These are phyloP conservation scores for Tonatia bakeri DNA, from an alignment of 2,113 vertebrate species.

Conservation along the genomic window DNA sequence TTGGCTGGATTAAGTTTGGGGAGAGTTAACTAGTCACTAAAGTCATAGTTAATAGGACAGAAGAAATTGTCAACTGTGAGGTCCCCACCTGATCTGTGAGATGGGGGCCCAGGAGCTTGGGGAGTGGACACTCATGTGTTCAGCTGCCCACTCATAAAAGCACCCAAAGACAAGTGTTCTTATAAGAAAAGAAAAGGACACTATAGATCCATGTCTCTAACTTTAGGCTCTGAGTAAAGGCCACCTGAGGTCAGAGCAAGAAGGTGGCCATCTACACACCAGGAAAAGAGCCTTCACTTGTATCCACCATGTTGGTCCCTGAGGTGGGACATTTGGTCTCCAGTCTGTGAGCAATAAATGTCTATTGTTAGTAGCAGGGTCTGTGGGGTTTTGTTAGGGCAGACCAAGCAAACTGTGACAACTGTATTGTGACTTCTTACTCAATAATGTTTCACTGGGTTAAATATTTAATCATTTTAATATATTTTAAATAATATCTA, in stretches of 20 bases:
- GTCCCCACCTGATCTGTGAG: not conserved
- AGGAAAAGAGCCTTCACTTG: rapidly evolving
- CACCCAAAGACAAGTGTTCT: too few species aligned
- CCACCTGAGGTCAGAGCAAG: rapidly evolving
- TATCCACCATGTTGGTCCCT: rapidly evolving
- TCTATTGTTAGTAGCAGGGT: rapidly evolving
- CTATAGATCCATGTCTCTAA: too few species aligned
- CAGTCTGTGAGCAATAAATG: rapidly evolving
- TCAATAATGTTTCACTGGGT: not conserved
- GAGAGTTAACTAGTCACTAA: rapidly evolving
- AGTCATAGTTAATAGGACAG: rapidly evolving
- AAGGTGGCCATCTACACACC: rapidly evolving
- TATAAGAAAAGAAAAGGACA: not conserved
- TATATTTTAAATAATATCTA: not conserved
- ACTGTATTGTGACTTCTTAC: not conserved
- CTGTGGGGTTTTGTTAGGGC: rapidly evolving
- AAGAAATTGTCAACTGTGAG: not conserved
- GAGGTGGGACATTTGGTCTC: rapidly evolving
- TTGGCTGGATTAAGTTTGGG: not conserved
- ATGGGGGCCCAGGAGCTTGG: rapidly evolving
- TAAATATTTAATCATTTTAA: not conserved
- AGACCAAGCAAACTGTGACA: too few species aligned
- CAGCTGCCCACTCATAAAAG: rapidly evolving
- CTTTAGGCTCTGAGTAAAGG: rapidly evolving
- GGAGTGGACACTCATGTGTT: rapidly evolving